Percentiles rank a stretch among this genome's conserved stretches.
Evolutionary conservation across 2,797 vertebrate genomes (phyloP).

Genomic region (Poeciliopsis presidionis): DNA sequence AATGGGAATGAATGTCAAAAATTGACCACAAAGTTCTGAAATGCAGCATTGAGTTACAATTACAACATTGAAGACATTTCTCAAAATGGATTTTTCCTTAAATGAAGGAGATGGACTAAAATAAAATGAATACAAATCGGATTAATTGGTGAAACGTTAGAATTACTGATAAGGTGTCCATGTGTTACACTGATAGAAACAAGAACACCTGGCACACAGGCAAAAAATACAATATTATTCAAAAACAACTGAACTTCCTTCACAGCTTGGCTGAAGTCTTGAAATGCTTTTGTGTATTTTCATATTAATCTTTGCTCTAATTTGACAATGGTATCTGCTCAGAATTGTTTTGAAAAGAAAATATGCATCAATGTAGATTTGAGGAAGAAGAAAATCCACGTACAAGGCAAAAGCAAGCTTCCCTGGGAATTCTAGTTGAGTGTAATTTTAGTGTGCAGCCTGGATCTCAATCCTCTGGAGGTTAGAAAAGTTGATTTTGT

Average conservation of each 20-base stretch:
- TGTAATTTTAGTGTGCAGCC: slow-evolving; percentile 14
- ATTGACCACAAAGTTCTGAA: neutral
- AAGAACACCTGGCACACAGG: slow-evolving; percentile 44
- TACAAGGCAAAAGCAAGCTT: slow-evolving; percentile 4
- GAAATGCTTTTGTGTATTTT: neutral
- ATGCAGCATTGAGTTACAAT: neutral
- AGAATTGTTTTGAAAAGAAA: slow-evolving; percentile 4
- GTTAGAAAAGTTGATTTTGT: slow-evolving; percentile 17
- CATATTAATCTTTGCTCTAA: neutral
- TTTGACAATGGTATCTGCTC: neutral
- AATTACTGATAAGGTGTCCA: slow-evolving; percentile 56
- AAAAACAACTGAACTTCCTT: neutral
- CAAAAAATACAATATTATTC: neutral
- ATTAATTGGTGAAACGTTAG: neutral
- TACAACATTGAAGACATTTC: neutral
- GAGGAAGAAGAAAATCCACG: neutral
- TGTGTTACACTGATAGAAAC: slow-evolving; percentile 49
- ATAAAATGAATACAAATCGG: neutral
- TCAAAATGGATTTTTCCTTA: neutral
- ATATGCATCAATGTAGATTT: neutral
- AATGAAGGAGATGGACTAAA: slow-evolving; percentile 7
- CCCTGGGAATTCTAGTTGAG: slow-evolving; percentile 1
- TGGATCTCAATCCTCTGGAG: slow-evolving; percentile 12
- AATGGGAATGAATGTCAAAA: neutral
- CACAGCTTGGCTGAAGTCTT: neutral